Evolutionary conservation across 2,888 invertebrate genomes (phyloP), one percentile per base, ranked within the genome.

Genomic region (Acronicta psi): DNA sequence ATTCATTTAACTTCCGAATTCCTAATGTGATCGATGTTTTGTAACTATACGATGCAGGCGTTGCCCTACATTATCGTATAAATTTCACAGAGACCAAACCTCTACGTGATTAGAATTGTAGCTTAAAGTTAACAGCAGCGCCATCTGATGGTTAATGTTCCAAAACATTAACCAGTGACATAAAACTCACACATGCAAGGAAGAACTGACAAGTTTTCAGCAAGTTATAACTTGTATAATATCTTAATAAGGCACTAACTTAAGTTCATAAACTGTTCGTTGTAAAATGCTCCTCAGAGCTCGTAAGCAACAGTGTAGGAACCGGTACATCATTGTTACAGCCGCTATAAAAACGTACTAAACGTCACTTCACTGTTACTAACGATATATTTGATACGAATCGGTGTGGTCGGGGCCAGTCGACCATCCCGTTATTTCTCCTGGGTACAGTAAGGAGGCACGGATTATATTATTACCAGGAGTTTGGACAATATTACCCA

Each of bases 161-260:
- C 3, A 3, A 29, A 29, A 29, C 10, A 29, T 29, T 29, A 3
- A 11, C 11, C 11, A 29, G 11, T 3, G 10, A 25, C n/a, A n/a
- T n/a, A 47, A 7, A 36, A 36, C 29, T 10, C 11, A 23, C 18
- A 41, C 38, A 34, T 9, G 10, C 29, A 8, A 16, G 16, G 23
- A 36, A 50, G 38, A 36, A 34, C 18, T 23, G 14, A 20, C 49
- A 29, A n/a, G 38, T 18, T 40, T 41, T 18, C 37, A 50, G 42
- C 17, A 25, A 20, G 38, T 31, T 18, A 43, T 25, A 54, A 44
- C 71, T 59, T 29, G 66, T 59, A 43, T 58, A 53, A 72, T 72
- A 69, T 68, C 59, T 59, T 72, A 69, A 72, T 72, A 62, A 62
- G 62, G 54, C 46, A 68, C 47, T 68, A 51, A 54, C 71, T 59